Evolutionary conservation across 1,140 invertebrate species (phyloP), one percentile per base, ranked within the genome.

Genomic region (Marisa cornuarietis): DNA sequence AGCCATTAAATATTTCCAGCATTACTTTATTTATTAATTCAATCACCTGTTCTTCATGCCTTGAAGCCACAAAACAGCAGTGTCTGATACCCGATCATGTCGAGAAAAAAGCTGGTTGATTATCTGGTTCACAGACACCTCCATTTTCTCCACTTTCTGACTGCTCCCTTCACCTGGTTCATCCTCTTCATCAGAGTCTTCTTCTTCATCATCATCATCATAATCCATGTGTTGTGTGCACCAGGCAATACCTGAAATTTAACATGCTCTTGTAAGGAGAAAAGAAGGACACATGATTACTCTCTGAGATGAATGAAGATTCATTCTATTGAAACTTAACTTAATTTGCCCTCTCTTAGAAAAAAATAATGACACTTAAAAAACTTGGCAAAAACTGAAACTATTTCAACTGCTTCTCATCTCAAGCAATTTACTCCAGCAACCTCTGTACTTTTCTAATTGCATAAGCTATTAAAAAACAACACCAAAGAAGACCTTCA

Each of bases 171-270:
- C 71, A 22, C 73, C 69, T 11, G 63, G 22, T 2, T 71, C 24
- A 51, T 26, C 22, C 24, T n/a, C 20, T 54, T 79, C 58, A 24
- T 63, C 69, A 24, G 18, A 26, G 20, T 66, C 71, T 22, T 79
- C 78, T 26, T 71, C 69, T 8, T 71, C 69, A 18, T 71, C 69
- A 58, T 52, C 22, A 13, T 26, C 18, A 63, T 73, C 71, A 7
- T 77, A 62, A 65, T 74, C 61, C 24, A 62, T 42, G 51, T 79
- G 78, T 51, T 74, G 63, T 71, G 63, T 79, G 71, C 78, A 79
- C 78, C 78, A 79, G 62, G 26, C 78, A 24, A 79, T 63, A 71
- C 78, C 78, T 79, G 24, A 24, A 63, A 13, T 20, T 54, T 49
- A 77, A 13, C 16, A 11, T 18, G 9, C 11, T 14, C 8, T 14